A percentile compares a stretch with the other conserved stretches of the same genome.
Evolutionary conservation across 1,140 invertebrate genomes (phyloP).

Genomic region (Hestina assimilis): DNA sequence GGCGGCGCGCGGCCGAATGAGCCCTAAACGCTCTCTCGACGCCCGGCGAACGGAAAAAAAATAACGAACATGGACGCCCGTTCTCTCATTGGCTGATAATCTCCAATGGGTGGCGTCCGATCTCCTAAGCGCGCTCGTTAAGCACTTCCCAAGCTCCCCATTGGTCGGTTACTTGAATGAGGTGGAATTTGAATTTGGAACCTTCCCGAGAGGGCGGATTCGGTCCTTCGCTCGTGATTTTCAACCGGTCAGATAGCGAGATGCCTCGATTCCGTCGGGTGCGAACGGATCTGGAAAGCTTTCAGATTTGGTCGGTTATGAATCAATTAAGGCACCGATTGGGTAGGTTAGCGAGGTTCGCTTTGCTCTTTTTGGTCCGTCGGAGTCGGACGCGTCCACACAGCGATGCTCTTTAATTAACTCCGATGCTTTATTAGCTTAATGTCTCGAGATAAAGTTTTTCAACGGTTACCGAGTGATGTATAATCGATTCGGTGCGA

Average conservation of each 20-base stretch:
- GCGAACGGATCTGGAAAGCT: slow-evolving; percentile 33
- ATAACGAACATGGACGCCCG: slow-evolving; percentile 54
- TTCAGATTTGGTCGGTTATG: slow-evolving; percentile 55
- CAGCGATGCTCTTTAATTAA: slow-evolving; percentile 66
- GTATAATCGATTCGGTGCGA: slow-evolving; percentile 48
- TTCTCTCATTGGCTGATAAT: slow-evolving; percentile 43
- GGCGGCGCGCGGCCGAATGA: slow-evolving; percentile 74
- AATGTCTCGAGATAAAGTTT: slow-evolving; percentile 62
- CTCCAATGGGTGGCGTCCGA: slow-evolving; percentile 37
- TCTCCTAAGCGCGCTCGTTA: slow-evolving; percentile 25
- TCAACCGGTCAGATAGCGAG: slow-evolving; percentile 52
- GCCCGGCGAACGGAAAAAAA: slow-evolving; percentile 48
- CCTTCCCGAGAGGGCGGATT: slow-evolving; percentile 63
- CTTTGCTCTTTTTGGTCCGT: slow-evolving; percentile 46
- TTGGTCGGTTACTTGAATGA: slow-evolving; percentile 44
- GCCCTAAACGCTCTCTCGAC: slow-evolving; percentile 28
- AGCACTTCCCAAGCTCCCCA: slow-evolving; percentile 25
- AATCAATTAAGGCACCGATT: slow-evolving; percentile 68
- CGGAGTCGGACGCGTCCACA: slow-evolving; percentile 31
- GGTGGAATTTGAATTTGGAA: slow-evolving; percentile 67
- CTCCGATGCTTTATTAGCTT: slow-evolving; percentile 70
- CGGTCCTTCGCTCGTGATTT: slow-evolving; percentile 49
- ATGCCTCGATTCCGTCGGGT: slow-evolving; percentile 34
- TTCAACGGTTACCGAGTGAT: slow-evolving; percentile 45
- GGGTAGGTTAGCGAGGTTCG: slow-evolving; percentile 46